Percentiles rank a stretch among this genome's conserved stretches.
Conservation (phyloP, 2,113 vertebrate genomes). For the Ia io region DNA sequence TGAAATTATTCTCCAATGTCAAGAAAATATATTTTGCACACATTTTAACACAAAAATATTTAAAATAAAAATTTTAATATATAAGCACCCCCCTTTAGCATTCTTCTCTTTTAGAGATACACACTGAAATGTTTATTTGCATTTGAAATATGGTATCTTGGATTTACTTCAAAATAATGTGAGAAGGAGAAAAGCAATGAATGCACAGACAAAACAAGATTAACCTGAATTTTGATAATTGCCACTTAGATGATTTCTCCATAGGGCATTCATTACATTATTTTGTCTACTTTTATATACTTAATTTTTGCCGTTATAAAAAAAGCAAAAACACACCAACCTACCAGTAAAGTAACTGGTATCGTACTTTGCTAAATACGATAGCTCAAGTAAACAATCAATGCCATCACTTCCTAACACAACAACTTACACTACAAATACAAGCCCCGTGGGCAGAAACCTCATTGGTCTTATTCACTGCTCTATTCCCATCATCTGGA, state of each 20-base stretch:
- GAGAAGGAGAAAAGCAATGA: not conserved
- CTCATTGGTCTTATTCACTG: not conserved
- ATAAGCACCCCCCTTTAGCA: not conserved
- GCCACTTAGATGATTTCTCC: not conserved
- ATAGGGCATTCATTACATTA: not conserved
- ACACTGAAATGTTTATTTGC: not conserved
- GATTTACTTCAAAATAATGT: constrained; percentile 33
- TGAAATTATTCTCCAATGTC: not conserved
- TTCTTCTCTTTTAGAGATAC: not conserved
- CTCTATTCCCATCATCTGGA: not conserved
- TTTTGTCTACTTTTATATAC: not conserved
- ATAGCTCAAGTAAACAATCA: not conserved
- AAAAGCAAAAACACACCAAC: not conserved
- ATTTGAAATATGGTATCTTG: not conserved
- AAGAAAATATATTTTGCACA: not conserved
- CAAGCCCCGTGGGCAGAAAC: not conserved
- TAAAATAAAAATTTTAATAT: constrained; percentile 20
- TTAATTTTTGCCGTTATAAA: not conserved
- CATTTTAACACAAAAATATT: constrained; percentile 14
- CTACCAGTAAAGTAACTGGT: not conserved
- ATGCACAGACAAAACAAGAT: not conserved
- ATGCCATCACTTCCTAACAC: not conserved
- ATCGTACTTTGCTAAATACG: not conserved
- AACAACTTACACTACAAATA: not conserved
- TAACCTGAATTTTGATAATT: not conserved